Conservation (phyloP, 2,113 vertebrate species). For the Oreochromis niloticus region DNA sequence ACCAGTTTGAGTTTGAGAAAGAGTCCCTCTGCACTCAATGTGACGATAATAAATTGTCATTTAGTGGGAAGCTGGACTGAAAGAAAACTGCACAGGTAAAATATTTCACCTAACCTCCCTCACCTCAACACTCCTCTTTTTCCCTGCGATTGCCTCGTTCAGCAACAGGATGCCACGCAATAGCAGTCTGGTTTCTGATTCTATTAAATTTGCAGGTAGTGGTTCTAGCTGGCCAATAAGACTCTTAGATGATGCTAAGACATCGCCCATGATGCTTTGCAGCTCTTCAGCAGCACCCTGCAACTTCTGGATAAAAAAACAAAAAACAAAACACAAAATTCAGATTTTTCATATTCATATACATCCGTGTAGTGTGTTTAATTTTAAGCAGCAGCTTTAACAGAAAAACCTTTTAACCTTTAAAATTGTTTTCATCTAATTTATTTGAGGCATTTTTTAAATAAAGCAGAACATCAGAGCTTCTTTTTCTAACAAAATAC, state of each 20-base stretch:
- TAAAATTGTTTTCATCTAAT: not conserved
- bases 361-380: not conserved
- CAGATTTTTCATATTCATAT: not conserved
- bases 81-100: not conserved
- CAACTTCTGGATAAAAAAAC: slow-evolving; percentile 61
- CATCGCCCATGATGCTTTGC: slow-evolving; percentile 49
- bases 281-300: slow-evolving; percentile 64
- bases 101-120: not conserved
- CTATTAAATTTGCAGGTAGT: slow-evolving; percentile 47
- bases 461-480: not conserved
- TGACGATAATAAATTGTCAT: not conserved
- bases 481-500: not conserved
- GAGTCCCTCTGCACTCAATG: not conserved
- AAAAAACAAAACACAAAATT: not conserved
- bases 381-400: not conserved
- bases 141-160: slow-evolving; percentile 69
- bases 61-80: not conserved
- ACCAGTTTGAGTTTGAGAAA: not conserved
- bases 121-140: slow-evolving; percentile 77
- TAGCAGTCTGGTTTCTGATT: slow-evolving; percentile 64
- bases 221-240: slow-evolving; percentile 63
- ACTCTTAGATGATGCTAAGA: slow-evolving; percentile 64
- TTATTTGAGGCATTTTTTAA: not conserved
- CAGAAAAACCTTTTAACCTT: not conserved
- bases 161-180: slow-evolving; percentile 73